A percentile compares a stretch with the other conserved stretches of the same genome.
Evolutionary conservation across 2,888 invertebrate species (phyloP).

Genomic region (Polia nebulosa): DNA sequence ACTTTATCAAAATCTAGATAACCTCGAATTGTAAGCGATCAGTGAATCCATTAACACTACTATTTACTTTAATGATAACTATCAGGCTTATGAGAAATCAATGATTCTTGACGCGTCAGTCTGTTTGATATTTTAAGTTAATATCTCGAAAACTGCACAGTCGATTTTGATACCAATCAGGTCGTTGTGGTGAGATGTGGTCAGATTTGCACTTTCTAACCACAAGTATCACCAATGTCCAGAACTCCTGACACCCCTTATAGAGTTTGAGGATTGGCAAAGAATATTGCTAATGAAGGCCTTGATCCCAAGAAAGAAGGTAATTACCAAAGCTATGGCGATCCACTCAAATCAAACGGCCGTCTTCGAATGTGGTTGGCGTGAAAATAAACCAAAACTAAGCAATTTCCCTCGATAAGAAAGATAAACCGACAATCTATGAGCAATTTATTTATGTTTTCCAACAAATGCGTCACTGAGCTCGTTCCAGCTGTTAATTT

Average conservation of each 20-base stretch:
- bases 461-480: constrained; percentile 46
- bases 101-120: neutral
- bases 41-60: constrained; percentile 35
- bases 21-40: constrained; percentile 13
- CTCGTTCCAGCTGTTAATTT: constrained; percentile 43
- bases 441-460: constrained; percentile 39
- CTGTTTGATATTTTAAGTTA: neutral
- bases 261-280: too few species aligned
- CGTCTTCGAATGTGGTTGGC: neutral
- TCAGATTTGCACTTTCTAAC: neutral
- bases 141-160: neutral
- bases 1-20: constrained; percentile 46
- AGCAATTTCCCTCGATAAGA: constrained; percentile 10
- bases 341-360: neutral
- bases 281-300: too few species aligned
- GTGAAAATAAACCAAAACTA: constrained; percentile 6
- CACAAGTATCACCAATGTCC: neutral
- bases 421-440: constrained; percentile 21
- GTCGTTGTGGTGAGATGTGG: neutral
- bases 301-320: too few species aligned
- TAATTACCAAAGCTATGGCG: neutral
- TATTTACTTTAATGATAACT: constrained; percentile 28
- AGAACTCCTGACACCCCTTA: too few species aligned
- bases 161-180: neutral
- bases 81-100: constrained; percentile 28